Evolutionary conservation across 1,140 invertebrate species (phyloP).

Genomic region (Zaprionus ghesquierei): DNA sequence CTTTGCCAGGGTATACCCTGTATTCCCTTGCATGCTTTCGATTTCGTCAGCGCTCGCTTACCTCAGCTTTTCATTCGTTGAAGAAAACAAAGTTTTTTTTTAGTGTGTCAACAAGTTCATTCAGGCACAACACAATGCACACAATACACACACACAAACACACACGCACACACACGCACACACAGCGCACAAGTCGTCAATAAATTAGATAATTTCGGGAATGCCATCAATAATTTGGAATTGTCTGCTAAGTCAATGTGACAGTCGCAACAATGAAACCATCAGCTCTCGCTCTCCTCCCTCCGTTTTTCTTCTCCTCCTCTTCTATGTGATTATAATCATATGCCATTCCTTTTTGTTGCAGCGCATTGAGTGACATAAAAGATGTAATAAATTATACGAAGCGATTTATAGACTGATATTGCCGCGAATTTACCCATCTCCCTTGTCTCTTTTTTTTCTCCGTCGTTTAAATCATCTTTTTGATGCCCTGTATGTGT

Average conservation of each 20-base stretch:
- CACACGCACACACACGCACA: slow-evolving; percentile 1
- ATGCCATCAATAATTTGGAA: slow-evolving; percentile 16
- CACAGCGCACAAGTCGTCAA: neutral
- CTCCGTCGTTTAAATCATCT: too few species aligned
- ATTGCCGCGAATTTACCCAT: neutral
- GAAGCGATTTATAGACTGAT: neutral
- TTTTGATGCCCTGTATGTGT: neutral
- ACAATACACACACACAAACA: neutral
- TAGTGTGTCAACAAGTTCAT: slow-evolving; percentile 66
- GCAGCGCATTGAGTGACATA: neutral
- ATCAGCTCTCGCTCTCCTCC: neutral
- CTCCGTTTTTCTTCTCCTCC: neutral
- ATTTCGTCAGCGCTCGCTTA: slow-evolving; percentile 14
- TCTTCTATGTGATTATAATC: neutral
- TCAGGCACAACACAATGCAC: slow-evolving; percentile 45
- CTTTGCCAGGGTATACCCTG: slow-evolving; percentile 10
- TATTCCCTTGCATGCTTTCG: too few species aligned
- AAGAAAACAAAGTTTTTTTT: slow-evolving; percentile 4
- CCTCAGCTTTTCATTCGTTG: slow-evolving; percentile 13
- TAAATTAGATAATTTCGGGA: slow-evolving; percentile 34
- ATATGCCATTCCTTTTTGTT: neutral
- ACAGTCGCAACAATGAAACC: slow-evolving; percentile 25
- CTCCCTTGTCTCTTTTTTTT: neutral
- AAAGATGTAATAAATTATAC: slow-evolving; percentile 1
- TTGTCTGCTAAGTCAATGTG: slow-evolving; percentile 18